Evolutionary conservation across 2,797 vertebrate species (phyloP).

Genomic region (Parotocinclus haroldoi): DNA sequence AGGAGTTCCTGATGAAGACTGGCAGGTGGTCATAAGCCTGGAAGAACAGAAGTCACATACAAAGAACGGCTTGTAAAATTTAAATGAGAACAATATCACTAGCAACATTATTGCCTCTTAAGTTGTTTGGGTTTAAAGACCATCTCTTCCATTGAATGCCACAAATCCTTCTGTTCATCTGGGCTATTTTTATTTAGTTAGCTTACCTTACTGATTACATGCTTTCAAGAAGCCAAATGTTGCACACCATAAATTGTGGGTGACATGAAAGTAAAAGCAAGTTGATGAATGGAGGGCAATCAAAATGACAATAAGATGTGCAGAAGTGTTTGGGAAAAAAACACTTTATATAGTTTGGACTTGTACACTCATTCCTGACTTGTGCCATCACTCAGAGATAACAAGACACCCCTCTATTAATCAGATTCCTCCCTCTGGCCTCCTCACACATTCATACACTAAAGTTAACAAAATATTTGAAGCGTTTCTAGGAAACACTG

Average conservation of each 20-base stretch:
- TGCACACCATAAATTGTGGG: constrained; percentile 8
- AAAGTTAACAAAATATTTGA: constrained; percentile 41
- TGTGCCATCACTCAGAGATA: constrained; percentile 42
- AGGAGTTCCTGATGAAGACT: constrained; percentile 34
- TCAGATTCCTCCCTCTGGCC: constrained; percentile 28
- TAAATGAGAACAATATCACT: constrained; percentile 44
- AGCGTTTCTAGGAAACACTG: constrained; percentile 40
- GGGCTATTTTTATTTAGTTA: background rate
- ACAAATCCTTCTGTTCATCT: constrained; percentile 29
- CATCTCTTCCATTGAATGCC: constrained; percentile 36
- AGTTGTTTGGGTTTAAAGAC: constrained; percentile 38
- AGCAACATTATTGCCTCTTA: constrained; percentile 34
- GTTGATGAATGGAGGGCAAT: constrained; percentile 5
- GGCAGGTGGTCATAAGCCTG: constrained; percentile 53
- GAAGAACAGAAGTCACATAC: constrained; percentile 44
- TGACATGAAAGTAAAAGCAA: constrained; percentile 14
- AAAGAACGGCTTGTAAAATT: constrained; percentile 47
- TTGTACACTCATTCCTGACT: constrained; percentile 37
- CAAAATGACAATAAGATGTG: background rate
- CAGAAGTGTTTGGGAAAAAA: constrained; percentile 4
- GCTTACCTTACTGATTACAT: constrained; percentile 20
- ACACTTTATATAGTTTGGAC: constrained; percentile 24
- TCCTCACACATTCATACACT: constrained; percentile 8
- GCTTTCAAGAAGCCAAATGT: constrained; percentile 28
- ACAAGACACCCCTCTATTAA: constrained; percentile 35